Conservation (phyloP, 1,140 invertebrate species). For the Hylaeus anthracinus region DNA sequence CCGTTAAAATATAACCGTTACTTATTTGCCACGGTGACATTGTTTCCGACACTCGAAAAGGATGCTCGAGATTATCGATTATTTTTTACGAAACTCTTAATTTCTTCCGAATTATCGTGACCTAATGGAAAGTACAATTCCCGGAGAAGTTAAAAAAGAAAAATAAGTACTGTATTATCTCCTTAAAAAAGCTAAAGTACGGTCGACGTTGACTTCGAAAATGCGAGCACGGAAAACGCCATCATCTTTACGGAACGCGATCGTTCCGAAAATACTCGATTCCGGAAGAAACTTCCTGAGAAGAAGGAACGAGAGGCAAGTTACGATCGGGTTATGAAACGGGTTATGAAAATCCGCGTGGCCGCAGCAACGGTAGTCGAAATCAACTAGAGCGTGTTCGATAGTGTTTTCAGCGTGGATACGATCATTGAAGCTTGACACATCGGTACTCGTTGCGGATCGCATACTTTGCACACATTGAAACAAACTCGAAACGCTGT, state of each 20-base stretch:
- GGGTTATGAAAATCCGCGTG: constrained; percentile 44
- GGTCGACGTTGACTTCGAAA: too few species aligned
- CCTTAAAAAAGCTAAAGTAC: too few species aligned
- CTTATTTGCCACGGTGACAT: not conserved
- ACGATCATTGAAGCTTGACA: constrained; percentile 40
- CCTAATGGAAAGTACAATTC: too few species aligned
- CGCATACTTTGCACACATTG: not conserved
- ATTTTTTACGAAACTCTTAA: too few species aligned
- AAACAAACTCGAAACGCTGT: not conserved
- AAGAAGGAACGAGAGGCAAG: not conserved
- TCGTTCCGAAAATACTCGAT: not conserved
- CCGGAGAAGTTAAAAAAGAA: too few species aligned
- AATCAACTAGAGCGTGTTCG: constrained; percentile 64
- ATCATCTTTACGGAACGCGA: too few species aligned
- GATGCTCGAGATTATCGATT: too few species aligned
- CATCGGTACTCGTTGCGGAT: constrained; percentile 12
- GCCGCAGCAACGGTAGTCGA: constrained; percentile 55
- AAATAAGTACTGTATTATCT: too few species aligned
- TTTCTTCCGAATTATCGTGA: too few species aligned
- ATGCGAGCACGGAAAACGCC: too few species aligned
- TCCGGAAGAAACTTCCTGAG: too few species aligned
- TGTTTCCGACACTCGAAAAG: not conserved
- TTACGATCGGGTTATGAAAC: not conserved
- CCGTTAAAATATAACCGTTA: not conserved
- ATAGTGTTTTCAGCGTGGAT: constrained; percentile 49